Base-by-base conservation (phyloP, 30 jellyfish, hydroid and myxozoan species). In the Turritopsis rubra region DNA sequence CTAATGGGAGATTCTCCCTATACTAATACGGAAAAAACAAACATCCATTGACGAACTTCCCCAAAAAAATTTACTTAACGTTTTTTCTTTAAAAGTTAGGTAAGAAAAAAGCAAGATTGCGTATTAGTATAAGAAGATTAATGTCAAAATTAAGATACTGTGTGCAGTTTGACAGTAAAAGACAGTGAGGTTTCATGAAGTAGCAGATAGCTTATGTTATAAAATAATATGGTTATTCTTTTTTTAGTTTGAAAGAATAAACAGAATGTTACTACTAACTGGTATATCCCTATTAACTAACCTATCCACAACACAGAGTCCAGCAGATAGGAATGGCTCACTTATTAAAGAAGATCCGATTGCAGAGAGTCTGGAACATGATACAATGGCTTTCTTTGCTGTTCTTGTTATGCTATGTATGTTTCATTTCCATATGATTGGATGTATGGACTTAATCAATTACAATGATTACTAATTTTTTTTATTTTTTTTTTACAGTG, bases 301-400 rank as follows among this genome's bases (percentile, higher is more conserved):
- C 60, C 60, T 41, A 41, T 41, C 60, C 13, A 41, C 60, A 5
- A 41, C 60, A 5, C 60, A 41, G 60, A 41, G 60, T 41, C 60
- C 60, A 41, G 60, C 60, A 41, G 60, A 41, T 41, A 41, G 13
- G 60, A 41, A 41, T 41, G 60, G 60, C 13, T 68, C 85, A 77
- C 73, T 71, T 7, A 60, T 82, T 23, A 91, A 60, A 52, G 92
- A 86, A 23, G 96, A 91, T 72, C 79, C 83, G 28, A 83, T 86
- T 71, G 97, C 96, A 17, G 90, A 86, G 54, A 52, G 76, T 21
- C 87, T 91, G 18, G 94, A 88, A 7, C 87, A 80, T 27, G 89
- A 86, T n/a, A 83, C 96, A 86, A 82, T 91, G 93, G 85, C 95
- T 23, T 91, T 91, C 90, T 91, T 91, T 74, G 88, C 92, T 79